A percentile compares a stretch with the other conserved stretches of the same genome.
These are phyloP conservation scores for Holothuria glaberrima DNA, from an alignment of 35 echinoderm and acorn worm genomes.

Conservation along the genomic window DNA sequence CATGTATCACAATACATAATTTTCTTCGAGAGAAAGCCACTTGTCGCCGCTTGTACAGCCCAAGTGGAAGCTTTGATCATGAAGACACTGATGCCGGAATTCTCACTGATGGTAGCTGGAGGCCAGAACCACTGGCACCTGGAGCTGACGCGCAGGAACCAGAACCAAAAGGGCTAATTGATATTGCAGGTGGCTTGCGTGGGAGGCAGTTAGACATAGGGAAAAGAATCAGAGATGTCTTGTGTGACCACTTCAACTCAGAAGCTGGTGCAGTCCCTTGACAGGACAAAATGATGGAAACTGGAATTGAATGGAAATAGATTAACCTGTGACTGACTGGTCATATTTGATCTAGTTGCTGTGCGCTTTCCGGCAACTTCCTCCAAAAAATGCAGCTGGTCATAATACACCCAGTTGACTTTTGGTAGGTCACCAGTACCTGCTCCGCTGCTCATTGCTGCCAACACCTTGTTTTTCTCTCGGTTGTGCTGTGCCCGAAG, in stretches of 20 bases:
- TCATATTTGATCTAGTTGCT: not conserved
- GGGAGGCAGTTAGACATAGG: constrained; percentile 9
- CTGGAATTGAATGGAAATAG: constrained; percentile 29
- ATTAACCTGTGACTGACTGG: constrained; percentile 23
- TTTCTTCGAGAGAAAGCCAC: constrained; percentile 28
- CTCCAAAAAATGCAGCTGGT: constrained; percentile 16
- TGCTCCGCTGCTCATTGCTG: constrained; percentile 17
- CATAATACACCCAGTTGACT: constrained; percentile 11
- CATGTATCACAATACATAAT: constrained; percentile 10
- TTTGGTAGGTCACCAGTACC: constrained; percentile 11
- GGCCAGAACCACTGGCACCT: constrained; percentile 17
- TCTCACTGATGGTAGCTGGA: constrained; percentile 4
- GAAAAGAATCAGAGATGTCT: constrained; percentile 27
- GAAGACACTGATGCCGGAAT: constrained; percentile 21
- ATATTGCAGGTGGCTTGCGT: not conserved
- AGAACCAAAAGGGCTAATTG: not conserved
- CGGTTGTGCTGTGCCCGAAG: not conserved
- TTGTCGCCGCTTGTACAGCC: not conserved
- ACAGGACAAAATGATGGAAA: constrained; percentile 22
- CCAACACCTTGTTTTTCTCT: constrained; percentile 2
- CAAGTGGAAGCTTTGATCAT: constrained; percentile 7
- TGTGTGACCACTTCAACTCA: constrained; percentile 37
- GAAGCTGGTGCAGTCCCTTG: constrained; percentile 20
- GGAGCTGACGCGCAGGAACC: constrained; percentile 6
- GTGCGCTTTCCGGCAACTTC: constrained; percentile 20